A percentile compares a stretch with the other conserved stretches of the same genome.
Evolutionary conservation across 2,113 vertebrate species (phyloP).

Genomic region (Apteryx mantelli): DNA sequence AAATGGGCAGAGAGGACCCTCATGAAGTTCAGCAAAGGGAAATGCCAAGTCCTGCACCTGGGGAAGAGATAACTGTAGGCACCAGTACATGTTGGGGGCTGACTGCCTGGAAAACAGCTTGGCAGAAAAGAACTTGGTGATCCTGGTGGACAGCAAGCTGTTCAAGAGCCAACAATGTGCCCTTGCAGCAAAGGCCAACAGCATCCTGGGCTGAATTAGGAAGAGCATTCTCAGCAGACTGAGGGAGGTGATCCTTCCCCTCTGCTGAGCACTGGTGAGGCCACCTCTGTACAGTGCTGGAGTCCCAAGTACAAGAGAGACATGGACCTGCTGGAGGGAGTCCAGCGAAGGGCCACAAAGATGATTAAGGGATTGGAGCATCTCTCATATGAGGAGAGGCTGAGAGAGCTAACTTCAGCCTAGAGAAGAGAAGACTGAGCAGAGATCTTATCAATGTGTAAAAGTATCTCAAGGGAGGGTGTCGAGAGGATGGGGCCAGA

Average conservation of each 20-base stretch:
- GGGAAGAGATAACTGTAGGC: background rate
- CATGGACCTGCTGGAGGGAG: background rate
- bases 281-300: background rate
- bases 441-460: rapidly evolving
- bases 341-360: background rate
- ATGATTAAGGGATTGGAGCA: background rate
- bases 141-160: background rate
- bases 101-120: background rate
- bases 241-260: background rate
- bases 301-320: background rate
- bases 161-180: background rate
- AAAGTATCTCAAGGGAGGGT: background rate
- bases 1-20: background rate
- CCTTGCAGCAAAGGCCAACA: background rate
- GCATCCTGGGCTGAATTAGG: background rate
- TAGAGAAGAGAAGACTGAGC: background rate
- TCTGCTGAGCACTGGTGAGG: background rate
- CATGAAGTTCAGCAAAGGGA: background rate
- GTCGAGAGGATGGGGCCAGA: background rate
- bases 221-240: background rate
- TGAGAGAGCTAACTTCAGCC: background rate
- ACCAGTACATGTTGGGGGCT: rapidly evolving
- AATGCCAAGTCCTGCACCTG: rapidly evolving
- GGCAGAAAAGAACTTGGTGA: background rate
- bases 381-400: background rate